phyloP scores from a whole-genome alignment of 2,113 vertebrate genomes.

The Neolamprologus ventralis region DNA sequence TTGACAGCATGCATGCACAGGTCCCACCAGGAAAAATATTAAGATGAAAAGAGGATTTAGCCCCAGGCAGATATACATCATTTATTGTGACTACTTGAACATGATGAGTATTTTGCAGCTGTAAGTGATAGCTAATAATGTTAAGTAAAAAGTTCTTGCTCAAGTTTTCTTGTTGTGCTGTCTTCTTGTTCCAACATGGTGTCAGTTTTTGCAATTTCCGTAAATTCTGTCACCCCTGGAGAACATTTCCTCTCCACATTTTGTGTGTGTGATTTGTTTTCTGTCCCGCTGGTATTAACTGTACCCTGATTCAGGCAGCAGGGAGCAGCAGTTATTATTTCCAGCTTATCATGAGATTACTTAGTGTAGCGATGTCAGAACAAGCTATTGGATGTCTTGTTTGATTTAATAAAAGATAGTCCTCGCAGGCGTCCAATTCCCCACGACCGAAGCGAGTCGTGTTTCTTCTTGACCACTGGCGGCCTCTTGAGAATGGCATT shows the following conservation, averaged over 20 bases:
- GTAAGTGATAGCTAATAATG: background rate
- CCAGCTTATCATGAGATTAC: slow-evolving; percentile 16
- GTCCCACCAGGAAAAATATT: background rate
- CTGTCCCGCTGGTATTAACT: background rate
- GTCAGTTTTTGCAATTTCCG: background rate
- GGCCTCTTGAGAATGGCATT: background rate
- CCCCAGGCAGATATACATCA: background rate
- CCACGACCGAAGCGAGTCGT: background rate
- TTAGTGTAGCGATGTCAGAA: background rate
- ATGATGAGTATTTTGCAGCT: background rate
- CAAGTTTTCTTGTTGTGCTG: background rate
- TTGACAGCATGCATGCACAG: background rate
- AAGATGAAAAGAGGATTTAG: background rate
- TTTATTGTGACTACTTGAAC: background rate
- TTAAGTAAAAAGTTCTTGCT: background rate
- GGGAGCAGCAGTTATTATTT: slow-evolving; percentile 33
- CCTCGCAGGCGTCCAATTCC: background rate
- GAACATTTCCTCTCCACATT: background rate
- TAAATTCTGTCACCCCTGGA: background rate
- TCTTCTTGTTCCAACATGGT: background rate
- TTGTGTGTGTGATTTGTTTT: background rate
- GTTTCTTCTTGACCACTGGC: background rate
- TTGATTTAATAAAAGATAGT: slow-evolving; percentile 42
- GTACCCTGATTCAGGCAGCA: background rate
- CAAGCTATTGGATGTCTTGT: background rate